Evolutionary conservation across 2,888 invertebrate genomes (phyloP).

Genomic region (Ectemnius continuus): DNA sequence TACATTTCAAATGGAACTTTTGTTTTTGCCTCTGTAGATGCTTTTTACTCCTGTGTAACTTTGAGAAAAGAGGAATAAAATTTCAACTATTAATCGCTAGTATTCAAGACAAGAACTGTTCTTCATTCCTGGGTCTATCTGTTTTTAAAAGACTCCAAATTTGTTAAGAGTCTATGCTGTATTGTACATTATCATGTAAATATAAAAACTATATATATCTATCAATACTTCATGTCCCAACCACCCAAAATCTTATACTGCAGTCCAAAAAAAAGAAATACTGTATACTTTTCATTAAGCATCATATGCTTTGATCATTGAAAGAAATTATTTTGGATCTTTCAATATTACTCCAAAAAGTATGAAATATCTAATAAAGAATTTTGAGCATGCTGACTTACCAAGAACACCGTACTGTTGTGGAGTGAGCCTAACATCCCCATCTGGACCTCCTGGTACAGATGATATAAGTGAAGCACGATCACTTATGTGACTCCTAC

Average conservation of each 20-base stretch:
- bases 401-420: slow-evolving; percentile 95
- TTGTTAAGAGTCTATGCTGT: slow-evolving; percentile 60
- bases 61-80: slow-evolving; percentile 63
- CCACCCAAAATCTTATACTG: neutral
- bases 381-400: slow-evolving; percentile 78
- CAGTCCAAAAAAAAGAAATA: no score
- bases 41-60: slow-evolving; percentile 61
- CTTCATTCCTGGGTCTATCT: slow-evolving; percentile 30
- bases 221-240: slow-evolving; percentile 2
- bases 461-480: slow-evolving; percentile 75
- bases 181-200: slow-evolving; percentile 75
- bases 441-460: slow-evolving; percentile 78
- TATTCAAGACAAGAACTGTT: slow-evolving; percentile 40
- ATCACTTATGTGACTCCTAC: slow-evolving; percentile 74
- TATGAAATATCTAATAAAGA: neutral
- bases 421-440: slow-evolving; percentile 86
- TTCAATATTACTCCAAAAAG: neutral
- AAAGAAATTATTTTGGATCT: neutral
- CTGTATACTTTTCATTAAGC: no score
- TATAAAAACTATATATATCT: slow-evolving; percentile 65
- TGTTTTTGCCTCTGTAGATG: slow-evolving; percentile 51
- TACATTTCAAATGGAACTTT: slow-evolving; percentile 34
- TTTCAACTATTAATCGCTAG: slow-evolving; percentile 42
- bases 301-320: no score
- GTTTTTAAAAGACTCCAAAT: slow-evolving; percentile 39